Base-by-base conservation (phyloP, 2,113 vertebrate species). In the Albula glossodonta region DNA sequence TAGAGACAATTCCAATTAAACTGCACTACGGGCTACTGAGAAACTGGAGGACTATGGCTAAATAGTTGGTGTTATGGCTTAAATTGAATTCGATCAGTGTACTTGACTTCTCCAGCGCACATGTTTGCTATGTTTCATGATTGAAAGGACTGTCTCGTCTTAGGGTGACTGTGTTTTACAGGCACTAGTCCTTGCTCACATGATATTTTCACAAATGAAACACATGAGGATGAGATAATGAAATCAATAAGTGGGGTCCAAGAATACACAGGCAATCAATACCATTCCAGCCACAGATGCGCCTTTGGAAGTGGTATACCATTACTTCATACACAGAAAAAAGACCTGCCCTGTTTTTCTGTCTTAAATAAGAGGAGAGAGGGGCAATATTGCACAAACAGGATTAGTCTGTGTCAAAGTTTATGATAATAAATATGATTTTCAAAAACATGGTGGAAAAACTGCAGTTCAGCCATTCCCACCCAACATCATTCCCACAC, bases 1-100 rank as follows among this genome's bases (percentile, higher is more conserved):
- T 31, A 15, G 56, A 86, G 56, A 82, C 31, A 82, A 81, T 31
- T 53, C 56, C 85, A 81, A 51, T 25, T 77, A 17, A 70, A 81
- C 50, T 50, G 41, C 85, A 41, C 11, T n/a, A 81, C n/a, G 41
- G 84, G 56, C 74, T 57, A 25, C 79, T 63, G 51, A 51, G 48
- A 41, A 70, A 5, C 80, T 52, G 60, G n/a, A 22, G 41, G 49
- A 22, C 49, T 81, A 8, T 51, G 51, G 3, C 51, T 81, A 81
- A 52, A 79, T n/a, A 31, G 78, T 41, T 41, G n/a, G n/a, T 81
- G 80, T n/a, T 81, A 9, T 53, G 80, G 51, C 19, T 81, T 19
- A 81, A 52, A 48, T 41, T 1, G 48, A 80, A 48, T 9, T 80
- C 31, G 17, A 70, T 70, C 63, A n/a, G 63, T 19, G 70, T 74